These are phyloP conservation scores for Drosophila leonis DNA, from an alignment of 2,888 invertebrate genomes.

Conservation along the genomic window DNA sequence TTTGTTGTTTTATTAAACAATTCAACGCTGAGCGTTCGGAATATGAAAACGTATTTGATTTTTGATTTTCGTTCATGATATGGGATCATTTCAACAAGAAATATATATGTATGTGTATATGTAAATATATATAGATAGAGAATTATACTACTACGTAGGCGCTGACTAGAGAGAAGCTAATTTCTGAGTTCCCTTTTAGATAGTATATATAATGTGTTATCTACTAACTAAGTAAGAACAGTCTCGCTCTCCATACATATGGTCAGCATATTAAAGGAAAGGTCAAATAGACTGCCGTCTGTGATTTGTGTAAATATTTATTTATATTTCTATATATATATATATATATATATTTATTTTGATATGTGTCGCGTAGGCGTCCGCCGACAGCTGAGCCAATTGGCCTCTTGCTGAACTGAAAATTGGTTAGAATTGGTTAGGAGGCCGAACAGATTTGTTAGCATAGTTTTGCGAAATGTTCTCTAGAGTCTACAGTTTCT, in stretches of 20 bases:
- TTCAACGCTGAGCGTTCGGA: conserved; percentile 19
- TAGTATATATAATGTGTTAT: background rate
- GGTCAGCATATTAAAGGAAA: conserved; percentile 29
- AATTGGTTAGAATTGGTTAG: conserved; percentile 8
- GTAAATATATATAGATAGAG: conserved; percentile 1
- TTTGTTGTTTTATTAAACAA: conserved; percentile 74
- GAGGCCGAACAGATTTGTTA: conserved; percentile 49
- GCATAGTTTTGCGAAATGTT: conserved; percentile 68
- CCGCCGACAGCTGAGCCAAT: conserved; percentile 50
- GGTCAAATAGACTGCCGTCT: conserved; percentile 26
- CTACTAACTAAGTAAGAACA: background rate
- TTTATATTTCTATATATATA: too few relatives aligned
- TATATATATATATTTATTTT: conserved; percentile 16
- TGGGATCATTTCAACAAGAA: conserved; percentile 10
- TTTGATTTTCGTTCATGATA: background rate
- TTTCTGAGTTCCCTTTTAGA: background rate
- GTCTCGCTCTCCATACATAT: conserved; percentile 4
- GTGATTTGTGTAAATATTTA: conserved; percentile 16
- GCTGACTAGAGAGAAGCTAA: background rate
- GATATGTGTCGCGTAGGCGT: conserved; percentile 47
- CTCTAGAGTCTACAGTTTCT: conserved; percentile 34
- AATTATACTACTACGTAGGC: background rate
- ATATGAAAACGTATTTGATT: conserved; percentile 1
- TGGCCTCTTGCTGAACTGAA: conserved; percentile 40
- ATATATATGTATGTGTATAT: conserved; percentile 53